Base-by-base conservation (phyloP, 2,113 vertebrate species). In the Anolis sagrei region DNA sequence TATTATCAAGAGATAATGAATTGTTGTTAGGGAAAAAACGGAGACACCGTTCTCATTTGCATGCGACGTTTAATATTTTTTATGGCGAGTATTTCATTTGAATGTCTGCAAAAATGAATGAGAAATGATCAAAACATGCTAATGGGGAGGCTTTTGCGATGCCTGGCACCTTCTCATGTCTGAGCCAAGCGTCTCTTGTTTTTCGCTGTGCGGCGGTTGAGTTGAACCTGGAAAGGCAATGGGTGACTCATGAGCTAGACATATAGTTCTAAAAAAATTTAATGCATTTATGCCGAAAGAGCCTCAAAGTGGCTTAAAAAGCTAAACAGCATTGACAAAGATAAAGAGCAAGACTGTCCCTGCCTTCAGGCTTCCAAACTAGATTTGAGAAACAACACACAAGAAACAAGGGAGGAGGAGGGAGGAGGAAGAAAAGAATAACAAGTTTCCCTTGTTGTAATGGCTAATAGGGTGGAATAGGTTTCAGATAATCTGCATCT, bases 11-110 rank as follows among this genome's bases (percentile, higher is more conserved):
- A 84, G 81, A 93, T 95, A 95, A 96, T 95, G 92, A 96, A 96
- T 95, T 95, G 95, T 95, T 95, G 93, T 94, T 95, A 94, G 90
- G 87, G 95, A 94, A 23, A 64, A 19, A 39, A 89, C 91, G 89
- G 84, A 92, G 88, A 94, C 93, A 94, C 92, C 95, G 89, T 14
- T 85, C 91, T 95, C 87, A 95, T 96, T 96, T 95, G 92, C 96
- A 96, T 95, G 95, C 93, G 95, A 94, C 95, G 93, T 95, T 95
- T 95, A 96, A 96, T 96, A 95, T 95, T 95, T 94, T 64, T n/a
- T 5, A 7, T 18, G 92, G 78, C 86, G 92, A 94, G 91, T 94
- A 91, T 91, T 96, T 96, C 89, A 95, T 94, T 92, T 92, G 94
- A 95, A 95, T 93, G 90, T 85, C 94, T 95, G 93, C 89, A 95